Evolutionary conservation across 2,888 invertebrate species (phyloP).

Genomic region (Ischnura elegans): DNA sequence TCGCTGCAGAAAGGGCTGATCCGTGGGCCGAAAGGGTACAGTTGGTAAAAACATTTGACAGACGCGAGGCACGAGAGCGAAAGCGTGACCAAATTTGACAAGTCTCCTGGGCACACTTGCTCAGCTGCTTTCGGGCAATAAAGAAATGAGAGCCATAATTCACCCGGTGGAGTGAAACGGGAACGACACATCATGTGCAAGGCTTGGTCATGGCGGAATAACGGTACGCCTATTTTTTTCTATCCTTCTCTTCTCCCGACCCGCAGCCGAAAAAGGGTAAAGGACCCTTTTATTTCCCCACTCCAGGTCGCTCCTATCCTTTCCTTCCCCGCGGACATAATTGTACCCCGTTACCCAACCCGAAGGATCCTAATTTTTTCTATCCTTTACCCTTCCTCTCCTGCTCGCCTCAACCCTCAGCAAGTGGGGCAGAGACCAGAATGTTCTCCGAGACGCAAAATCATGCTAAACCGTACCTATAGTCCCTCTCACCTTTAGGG

Average conservation of each 20-base stretch:
- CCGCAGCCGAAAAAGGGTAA: neutral
- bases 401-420: neutral
- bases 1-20: slow-evolving; percentile 7
- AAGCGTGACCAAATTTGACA: slow-evolving; percentile 18
- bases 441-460: neutral
- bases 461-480: neutral
- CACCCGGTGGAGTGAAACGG: neutral
- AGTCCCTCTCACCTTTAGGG: neutral
- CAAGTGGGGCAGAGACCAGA: neutral
- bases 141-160: slow-evolving; percentile 8
- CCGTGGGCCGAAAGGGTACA: neutral
- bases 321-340: slow-evolving; percentile 8
- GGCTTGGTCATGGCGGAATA: neutral
- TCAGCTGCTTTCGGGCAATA: neutral
- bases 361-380: neutral
- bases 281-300: neutral
- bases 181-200: neutral
- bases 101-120: neutral
- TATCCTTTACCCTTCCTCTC: too few relatives aligned
- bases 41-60: neutral
- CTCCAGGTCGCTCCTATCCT: neutral
- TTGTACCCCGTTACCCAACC: slow-evolving; percentile 5
- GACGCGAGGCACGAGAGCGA: slow-evolving; percentile 4
- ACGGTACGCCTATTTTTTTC: neutral
- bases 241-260: neutral